These are phyloP conservation scores for Lypha dubia DNA, from an alignment of 2,888 invertebrate genomes.

Conservation along the genomic window DNA sequence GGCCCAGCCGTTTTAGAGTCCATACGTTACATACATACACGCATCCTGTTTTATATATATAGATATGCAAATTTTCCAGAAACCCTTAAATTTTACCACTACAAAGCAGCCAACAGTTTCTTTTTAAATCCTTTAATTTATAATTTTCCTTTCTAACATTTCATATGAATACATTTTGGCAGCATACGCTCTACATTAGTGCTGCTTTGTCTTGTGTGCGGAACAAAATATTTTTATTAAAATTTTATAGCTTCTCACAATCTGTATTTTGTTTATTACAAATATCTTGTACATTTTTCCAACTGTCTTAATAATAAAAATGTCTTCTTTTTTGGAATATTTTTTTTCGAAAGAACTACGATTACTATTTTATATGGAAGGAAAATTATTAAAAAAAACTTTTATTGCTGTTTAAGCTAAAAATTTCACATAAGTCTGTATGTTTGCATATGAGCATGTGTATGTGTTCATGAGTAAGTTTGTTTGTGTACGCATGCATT, in stretches of 20 bases:
- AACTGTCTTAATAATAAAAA: background rate
- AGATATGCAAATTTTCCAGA: too few relatives aligned
- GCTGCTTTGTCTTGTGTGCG: background rate
- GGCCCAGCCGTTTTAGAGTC: too few relatives aligned
- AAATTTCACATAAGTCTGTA: background rate
- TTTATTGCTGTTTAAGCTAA: background rate
- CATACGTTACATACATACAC: too few relatives aligned
- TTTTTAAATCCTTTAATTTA: background rate
- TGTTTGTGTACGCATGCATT: background rate
- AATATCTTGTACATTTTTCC: background rate
- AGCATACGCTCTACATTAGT: background rate
- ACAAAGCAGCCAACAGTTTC: background rate
- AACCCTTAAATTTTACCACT: background rate
- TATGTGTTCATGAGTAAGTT: too few relatives aligned
- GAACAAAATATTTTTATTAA: background rate
- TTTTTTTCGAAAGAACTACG: background rate
- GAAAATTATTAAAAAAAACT: background rate
- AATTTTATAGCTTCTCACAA: background rate
- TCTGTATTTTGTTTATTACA: background rate
- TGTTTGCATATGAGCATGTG: background rate
- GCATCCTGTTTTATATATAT: too few relatives aligned
- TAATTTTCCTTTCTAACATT: background rate
- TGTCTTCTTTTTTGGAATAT: background rate
- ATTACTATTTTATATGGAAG: background rate
- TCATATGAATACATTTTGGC: background rate